Evolutionary conservation across 2,888 invertebrate species (phyloP).

Genomic region (Orchesellides sinensis): DNA sequence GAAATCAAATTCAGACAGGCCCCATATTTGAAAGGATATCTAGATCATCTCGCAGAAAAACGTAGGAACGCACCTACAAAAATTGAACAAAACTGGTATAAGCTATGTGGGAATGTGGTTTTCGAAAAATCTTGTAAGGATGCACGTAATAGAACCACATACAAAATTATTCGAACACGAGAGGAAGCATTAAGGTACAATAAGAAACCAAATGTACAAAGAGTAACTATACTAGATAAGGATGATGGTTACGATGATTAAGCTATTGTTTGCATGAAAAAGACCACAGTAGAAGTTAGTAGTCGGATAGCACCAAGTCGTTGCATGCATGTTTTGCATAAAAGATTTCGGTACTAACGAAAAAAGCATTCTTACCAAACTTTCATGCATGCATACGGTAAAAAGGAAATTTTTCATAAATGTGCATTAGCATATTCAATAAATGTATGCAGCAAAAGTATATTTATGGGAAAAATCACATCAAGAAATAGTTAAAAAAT

Average conservation of each 20-base stretch:
- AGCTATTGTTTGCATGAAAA: conserved; percentile 15
- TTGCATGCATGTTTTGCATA: too few relatives aligned
- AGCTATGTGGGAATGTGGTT: not conserved
- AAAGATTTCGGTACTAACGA: too few relatives aligned
- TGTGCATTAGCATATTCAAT: too few relatives aligned
- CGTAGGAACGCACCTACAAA: not conserved
- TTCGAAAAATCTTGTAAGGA: conserved; percentile 12
- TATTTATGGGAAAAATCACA: too few relatives aligned
- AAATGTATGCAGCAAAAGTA: too few relatives aligned
- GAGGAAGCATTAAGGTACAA: not conserved
- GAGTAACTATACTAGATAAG: not conserved
- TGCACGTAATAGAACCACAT: not conserved
- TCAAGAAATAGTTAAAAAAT: too few relatives aligned
- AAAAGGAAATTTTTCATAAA: too few relatives aligned
- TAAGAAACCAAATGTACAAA: not conserved
- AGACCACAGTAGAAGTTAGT: too few relatives aligned
- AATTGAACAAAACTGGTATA: not conserved
- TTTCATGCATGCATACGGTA: too few relatives aligned
- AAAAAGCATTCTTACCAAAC: too few relatives aligned
- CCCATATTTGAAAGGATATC: not conserved
- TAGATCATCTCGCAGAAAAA: not conserved
- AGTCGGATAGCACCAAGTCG: too few relatives aligned
- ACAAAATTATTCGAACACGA: not conserved
- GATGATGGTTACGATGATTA: not conserved
- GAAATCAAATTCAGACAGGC: not conserved